Conservation (phyloP, 2,113 vertebrate genomes). For the Taxidea taxus region DNA sequence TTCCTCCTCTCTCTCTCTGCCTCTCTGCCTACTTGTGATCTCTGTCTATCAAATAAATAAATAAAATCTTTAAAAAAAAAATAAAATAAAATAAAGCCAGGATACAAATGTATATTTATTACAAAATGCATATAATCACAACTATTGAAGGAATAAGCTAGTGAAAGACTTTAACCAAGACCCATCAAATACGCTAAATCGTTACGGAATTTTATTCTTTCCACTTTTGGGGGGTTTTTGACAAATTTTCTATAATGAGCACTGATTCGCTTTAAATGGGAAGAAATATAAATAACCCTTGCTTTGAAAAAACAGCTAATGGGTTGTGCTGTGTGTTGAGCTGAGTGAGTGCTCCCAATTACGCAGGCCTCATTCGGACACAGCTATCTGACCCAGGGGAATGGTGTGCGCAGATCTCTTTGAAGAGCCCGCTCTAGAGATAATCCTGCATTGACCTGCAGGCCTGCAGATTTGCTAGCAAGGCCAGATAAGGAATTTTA, state of each 20-base stretch:
- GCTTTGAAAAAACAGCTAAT: not conserved
- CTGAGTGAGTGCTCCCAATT: not conserved
- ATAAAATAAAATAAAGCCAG: no score
- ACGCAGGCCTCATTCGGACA: not conserved
- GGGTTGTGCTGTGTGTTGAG: not conserved
- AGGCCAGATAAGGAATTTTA: constrained; percentile 69
- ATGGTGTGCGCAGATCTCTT: not conserved
- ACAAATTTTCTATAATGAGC: not conserved
- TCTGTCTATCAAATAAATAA: no score
- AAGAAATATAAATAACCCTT: not conserved
- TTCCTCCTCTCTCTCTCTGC: no score
- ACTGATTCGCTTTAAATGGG: not conserved
- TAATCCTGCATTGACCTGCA: constrained; percentile 45
- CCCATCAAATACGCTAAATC: not conserved
- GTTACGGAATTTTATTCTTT: not conserved
- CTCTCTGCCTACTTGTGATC: no score
- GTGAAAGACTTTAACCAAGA: constrained; percentile 25
- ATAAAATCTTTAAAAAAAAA: no score
- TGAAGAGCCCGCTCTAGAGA: constrained; percentile 65
- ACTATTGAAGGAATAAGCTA: not conserved
- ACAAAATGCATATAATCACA: not conserved
- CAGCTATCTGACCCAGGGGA: not conserved
- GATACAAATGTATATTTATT: not conserved
- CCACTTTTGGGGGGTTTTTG: not conserved
- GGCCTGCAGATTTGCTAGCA: constrained; percentile 41